Evolutionary conservation across 2,888 invertebrate species (phyloP).

Genomic region (Margaritifera margaritifera): DNA sequence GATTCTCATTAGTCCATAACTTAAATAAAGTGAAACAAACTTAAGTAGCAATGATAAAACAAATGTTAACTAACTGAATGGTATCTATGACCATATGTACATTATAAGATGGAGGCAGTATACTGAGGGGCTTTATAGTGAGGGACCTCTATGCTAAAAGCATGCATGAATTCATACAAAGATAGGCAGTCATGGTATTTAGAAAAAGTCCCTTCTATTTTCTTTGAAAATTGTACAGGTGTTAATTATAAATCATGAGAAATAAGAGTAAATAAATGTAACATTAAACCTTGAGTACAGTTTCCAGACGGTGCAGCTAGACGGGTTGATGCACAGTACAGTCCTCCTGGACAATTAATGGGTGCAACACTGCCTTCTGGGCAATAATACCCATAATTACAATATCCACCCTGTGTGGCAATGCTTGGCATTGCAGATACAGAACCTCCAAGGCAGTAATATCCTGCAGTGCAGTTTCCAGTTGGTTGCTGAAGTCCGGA

Average conservation of each 20-base stretch:
- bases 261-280: background rate
- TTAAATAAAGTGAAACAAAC: constrained; percentile 7
- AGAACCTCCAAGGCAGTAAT: constrained; percentile 64
- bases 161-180: no score
- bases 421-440: constrained; percentile 58
- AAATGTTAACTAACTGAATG: no score
- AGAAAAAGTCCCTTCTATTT: no score
- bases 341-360: constrained; percentile 61
- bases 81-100: no score
- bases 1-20: no score
- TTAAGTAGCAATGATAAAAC: background rate
- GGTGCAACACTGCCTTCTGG: constrained; percentile 61
- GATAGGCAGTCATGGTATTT: no score
- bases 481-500: constrained; percentile 52
- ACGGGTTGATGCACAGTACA: constrained; percentile 59
- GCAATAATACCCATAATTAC: constrained; percentile 65
- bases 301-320: constrained; percentile 52
- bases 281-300: constrained; percentile 60
- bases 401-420: constrained; percentile 56
- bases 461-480: constrained; percentile 66
- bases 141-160: no score
- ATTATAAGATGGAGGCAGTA: no score
- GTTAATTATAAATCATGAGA: background rate
- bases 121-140: no score
- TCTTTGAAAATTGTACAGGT: no score